Evolutionary conservation across 23 tunicate genomes (phyloP).

Genomic region (Styela clava): DNA sequence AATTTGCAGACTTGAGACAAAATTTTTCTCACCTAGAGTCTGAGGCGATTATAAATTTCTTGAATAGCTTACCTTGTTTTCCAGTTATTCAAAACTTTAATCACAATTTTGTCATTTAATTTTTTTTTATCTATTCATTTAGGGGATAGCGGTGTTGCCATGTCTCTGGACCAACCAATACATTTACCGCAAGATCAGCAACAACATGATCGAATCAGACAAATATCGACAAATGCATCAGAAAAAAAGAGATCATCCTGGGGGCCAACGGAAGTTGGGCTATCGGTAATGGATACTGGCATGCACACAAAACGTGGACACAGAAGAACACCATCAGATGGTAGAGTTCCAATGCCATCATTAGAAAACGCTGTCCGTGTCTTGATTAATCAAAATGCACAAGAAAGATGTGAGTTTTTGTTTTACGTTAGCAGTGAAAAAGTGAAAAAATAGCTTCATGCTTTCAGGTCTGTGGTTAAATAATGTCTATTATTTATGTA

Average conservation of each 20-base stretch:
- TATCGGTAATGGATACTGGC: slow-evolving; percentile 33
- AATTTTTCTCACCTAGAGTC: too few species aligned
- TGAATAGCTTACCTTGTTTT: too few species aligned
- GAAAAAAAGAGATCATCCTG: slow-evolving; percentile 78
- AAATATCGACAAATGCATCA: neutral
- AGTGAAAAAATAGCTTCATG: neutral
- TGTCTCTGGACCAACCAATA: neutral
- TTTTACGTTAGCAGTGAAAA: too few species aligned
- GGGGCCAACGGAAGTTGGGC: slow-evolving; percentile 76
- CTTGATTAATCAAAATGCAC: slow-evolving; percentile 64
- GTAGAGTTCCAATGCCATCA: slow-evolving; percentile 76
- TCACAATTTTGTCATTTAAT: too few species aligned
- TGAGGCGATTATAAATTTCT: too few species aligned
- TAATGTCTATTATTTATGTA: neutral
- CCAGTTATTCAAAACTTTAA: too few species aligned
- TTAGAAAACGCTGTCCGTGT: slow-evolving; percentile 83
- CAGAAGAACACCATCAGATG: slow-evolving; percentile 84
- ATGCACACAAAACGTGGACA: slow-evolving; percentile 46
- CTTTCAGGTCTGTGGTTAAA: neutral
- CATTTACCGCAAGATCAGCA: neutral
- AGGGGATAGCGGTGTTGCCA: neutral
- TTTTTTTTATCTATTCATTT: too few species aligned
- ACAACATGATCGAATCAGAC: neutral
- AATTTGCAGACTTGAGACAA: too few species aligned
- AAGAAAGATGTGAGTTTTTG: slow-evolving; percentile 68